Conservation (phyloP, 2,797 vertebrate species). For the Hafferia zeledoni region DNA sequence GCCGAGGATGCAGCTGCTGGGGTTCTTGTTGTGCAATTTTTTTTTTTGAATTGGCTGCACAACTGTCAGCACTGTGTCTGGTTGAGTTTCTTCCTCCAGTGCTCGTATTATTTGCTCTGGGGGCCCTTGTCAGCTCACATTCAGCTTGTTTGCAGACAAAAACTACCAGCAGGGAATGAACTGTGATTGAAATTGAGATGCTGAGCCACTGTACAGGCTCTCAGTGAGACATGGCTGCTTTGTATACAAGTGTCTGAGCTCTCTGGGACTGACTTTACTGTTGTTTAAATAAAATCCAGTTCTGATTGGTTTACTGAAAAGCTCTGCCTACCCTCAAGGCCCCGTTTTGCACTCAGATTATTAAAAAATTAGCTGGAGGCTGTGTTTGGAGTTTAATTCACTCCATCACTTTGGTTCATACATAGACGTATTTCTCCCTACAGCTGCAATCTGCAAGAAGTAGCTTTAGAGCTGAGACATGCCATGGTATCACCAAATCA, state of each 20-base stretch:
- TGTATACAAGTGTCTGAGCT: conserved; percentile 28
- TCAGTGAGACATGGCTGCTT: not conserved
- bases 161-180: conserved; percentile 42
- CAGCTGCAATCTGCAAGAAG: conserved; percentile 51
- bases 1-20: not conserved
- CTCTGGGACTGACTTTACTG: not conserved
- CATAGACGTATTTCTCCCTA: conserved; percentile 43
- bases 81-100: not conserved
- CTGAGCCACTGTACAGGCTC: conserved; percentile 38
- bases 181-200: conserved; percentile 52
- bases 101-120: conserved; percentile 4
- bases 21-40: not conserved
- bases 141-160: conserved; percentile 61
- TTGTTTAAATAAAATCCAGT: conserved; percentile 27
- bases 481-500: not conserved
- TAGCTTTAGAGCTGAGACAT: conserved; percentile 17
- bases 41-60: not conserved
- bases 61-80: conserved; percentile 8
- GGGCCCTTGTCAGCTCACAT: conserved; percentile 41
- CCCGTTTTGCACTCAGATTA: conserved; percentile 20
- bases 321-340: conserved; percentile 24
- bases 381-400: conserved; percentile 44
- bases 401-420: not conserved
- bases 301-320: conserved; percentile 37
- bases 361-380: conserved; percentile 70